A percentile compares a stretch with the other conserved stretches of the same genome.
Conservation (phyloP, 1,140 invertebrate genomes). For the Steinernema feltiae region DNA sequence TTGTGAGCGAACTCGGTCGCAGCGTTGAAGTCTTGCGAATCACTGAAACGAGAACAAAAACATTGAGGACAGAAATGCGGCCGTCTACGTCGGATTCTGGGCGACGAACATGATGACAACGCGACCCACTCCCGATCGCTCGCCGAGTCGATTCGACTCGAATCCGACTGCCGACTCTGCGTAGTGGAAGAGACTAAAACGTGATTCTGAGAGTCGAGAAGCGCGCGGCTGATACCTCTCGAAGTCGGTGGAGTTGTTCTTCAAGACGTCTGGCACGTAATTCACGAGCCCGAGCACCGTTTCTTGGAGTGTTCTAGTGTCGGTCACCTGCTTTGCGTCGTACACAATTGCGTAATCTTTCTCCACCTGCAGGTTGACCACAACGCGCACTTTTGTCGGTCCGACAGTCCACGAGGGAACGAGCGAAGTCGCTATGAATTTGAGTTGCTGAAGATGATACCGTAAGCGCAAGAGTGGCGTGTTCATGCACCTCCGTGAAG, state of each 20-base stretch:
- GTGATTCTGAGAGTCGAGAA: not conserved
- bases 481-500: conserved; percentile 24
- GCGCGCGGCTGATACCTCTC: conserved; percentile 15
- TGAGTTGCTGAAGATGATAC: conserved; percentile 30
- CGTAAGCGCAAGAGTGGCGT: not conserved
- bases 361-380: conserved; percentile 36
- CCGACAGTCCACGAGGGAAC: conserved; percentile 36
- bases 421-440: conserved; percentile 36
- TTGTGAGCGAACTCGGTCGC: conserved; percentile 31
- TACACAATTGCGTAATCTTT: conserved; percentile 37
- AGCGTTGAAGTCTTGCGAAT: conserved; percentile 33
- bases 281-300: conserved; percentile 24
- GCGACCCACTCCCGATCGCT: conserved; percentile 29
- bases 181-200: conserved; percentile 32
- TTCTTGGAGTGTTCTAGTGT: conserved; percentile 17
- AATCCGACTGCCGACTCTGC: conserved; percentile 10
- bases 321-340: conserved; percentile 13
- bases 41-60: conserved; percentile 19
- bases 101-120: conserved; percentile 30
- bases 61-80: not conserved
- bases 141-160: conserved; percentile 19
- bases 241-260: conserved; percentile 33
- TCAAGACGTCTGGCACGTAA: conserved; percentile 33
- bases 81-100: conserved; percentile 26
- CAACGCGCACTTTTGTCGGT: conserved; percentile 31